phyloP scores from a whole-genome alignment of 2,113 vertebrate species.

The Cottus gobio region DNA sequence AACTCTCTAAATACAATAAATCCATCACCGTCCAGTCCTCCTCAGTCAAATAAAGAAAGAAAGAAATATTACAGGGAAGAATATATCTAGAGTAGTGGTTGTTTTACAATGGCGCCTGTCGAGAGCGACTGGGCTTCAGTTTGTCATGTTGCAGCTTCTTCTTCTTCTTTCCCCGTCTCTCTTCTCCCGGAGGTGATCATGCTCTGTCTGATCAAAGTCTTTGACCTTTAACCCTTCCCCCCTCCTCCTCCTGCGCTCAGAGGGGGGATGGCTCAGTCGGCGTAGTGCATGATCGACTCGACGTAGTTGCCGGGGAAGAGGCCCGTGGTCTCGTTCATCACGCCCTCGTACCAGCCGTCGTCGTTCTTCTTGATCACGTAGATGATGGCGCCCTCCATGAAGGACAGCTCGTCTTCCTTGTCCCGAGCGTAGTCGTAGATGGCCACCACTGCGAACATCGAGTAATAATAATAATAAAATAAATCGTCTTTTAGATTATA shows the following conservation, averaged over 20 bases:
- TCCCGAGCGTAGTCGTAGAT: slow-evolving; percentile 98
- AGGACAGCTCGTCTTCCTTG: slow-evolving; percentile 98
- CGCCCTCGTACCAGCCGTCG: slow-evolving; percentile 98
- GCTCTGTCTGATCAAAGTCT: slow-evolving; percentile 76
- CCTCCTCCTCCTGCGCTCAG: slow-evolving; percentile 8
- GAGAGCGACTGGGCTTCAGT: slow-evolving; percentile 57
- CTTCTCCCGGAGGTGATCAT: slow-evolving; percentile 59
- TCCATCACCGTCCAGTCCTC: slow-evolving; percentile 47
- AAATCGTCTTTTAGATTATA: too few species aligned
- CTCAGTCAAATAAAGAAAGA: slow-evolving; percentile 52
- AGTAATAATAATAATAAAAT: too few species aligned
- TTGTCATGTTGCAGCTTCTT: slow-evolving; percentile 40
- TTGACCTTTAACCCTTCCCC: slow-evolving; percentile 54
- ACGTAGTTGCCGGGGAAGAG: slow-evolving; percentile 99
- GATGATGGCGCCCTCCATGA: slow-evolving; percentile 99
- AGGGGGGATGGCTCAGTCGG: slow-evolving; percentile 85
- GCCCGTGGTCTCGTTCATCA: slow-evolving; percentile 97
- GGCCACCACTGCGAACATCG: slow-evolving; percentile 89
- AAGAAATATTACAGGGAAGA: slow-evolving; percentile 55
- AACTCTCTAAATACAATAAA: slow-evolving; percentile 53
- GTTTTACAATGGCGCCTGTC: slow-evolving; percentile 64
- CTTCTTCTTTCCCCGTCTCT: not conserved
- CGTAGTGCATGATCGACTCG: slow-evolving; percentile 99
- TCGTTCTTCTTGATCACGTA: slow-evolving; percentile 99
- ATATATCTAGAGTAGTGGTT: slow-evolving; percentile 70